Conservation (phyloP, 1,140 invertebrate genomes). For the Microvelia longipes region DNA sequence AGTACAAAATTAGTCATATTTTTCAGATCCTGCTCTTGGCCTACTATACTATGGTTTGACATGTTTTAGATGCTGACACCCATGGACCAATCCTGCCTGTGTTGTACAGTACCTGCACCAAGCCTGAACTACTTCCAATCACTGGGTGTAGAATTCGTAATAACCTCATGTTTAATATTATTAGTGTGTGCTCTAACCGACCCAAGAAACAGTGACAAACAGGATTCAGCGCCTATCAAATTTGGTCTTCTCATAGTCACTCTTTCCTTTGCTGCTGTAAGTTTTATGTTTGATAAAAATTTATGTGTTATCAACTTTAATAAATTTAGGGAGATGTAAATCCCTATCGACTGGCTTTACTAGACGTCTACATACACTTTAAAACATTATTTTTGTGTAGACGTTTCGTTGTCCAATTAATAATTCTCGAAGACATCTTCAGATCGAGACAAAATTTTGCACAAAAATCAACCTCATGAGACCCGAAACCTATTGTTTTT, state of each 20-base stretch:
- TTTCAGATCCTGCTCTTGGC: no score
- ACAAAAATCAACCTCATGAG: no score
- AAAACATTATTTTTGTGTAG: no score
- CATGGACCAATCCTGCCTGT: slow-evolving; percentile 30
- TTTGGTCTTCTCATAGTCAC: slow-evolving; percentile 45
- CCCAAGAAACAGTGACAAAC: slow-evolving; percentile 35
- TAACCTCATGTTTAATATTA: slow-evolving; percentile 40
- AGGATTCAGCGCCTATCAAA: slow-evolving; percentile 40
- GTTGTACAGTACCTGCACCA: slow-evolving; percentile 38
- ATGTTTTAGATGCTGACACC: neutral
- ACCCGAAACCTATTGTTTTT: no score
- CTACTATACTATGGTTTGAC: neutral
- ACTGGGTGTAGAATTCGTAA: slow-evolving; percentile 40
- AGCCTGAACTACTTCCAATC: slow-evolving; percentile 32
- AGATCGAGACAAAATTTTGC: no score
- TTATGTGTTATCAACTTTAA: neutral
- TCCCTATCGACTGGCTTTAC: no score
- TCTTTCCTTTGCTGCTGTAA: slow-evolving; percentile 37
- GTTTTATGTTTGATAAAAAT: slow-evolving; percentile 7
- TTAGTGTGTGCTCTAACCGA: slow-evolving; percentile 49
- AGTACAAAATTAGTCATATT: no score
- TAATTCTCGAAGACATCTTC: no score
- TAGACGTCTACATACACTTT: no score
- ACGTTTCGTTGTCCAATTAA: no score
- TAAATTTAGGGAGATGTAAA: neutral